A percentile compares a stretch with the other conserved stretches of the same genome.
These are phyloP conservation scores for Clinocottus analis DNA, from an alignment of 2,113 vertebrate genomes.

Conservation along the genomic window DNA sequence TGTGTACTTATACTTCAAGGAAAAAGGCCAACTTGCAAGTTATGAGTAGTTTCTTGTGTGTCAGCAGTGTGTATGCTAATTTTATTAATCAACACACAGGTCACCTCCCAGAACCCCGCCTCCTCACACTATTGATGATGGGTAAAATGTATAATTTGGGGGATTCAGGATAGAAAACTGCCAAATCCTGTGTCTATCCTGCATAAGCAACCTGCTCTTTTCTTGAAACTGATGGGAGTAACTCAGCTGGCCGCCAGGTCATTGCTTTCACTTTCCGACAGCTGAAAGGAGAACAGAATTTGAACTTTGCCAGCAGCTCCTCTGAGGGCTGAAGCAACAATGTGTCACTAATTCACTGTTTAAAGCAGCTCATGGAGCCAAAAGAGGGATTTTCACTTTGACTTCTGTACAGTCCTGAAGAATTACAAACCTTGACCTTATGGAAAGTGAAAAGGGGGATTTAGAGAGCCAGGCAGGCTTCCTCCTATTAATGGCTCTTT, in stretches of 20 bases:
- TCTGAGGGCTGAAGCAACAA: constrained; percentile 42
- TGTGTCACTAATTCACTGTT: constrained; percentile 23
- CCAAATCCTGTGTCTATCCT: constrained; percentile 19
- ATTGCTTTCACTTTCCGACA: constrained; percentile 20
- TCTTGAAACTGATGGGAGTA: constrained; percentile 24
- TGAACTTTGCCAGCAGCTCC: constrained; percentile 26
- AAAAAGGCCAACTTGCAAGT: constrained; percentile 59
- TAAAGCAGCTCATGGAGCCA: constrained; percentile 8
- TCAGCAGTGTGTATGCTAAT: constrained; percentile 73
- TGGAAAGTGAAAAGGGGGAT: background rate
- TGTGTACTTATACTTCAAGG: constrained; percentile 51
- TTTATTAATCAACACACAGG: constrained; percentile 70
- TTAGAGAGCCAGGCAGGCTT: background rate
- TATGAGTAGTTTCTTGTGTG: constrained; percentile 57
- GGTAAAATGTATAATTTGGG: constrained; percentile 47
- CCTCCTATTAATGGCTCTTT: constrained; percentile 4
- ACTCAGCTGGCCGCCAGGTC: constrained; percentile 29
- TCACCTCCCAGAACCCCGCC: constrained; percentile 56
- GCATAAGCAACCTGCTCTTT: constrained; percentile 39
- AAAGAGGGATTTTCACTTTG: constrained; percentile 13
- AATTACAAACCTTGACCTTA: constrained; percentile 15
- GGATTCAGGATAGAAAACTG: constrained; percentile 5
- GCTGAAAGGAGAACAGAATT: constrained; percentile 23
- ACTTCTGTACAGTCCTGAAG: background rate
- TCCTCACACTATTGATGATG: constrained; percentile 54